Conservation (phyloP, 1,140 invertebrate genomes). For the Calliopsis andreniformis region DNA sequence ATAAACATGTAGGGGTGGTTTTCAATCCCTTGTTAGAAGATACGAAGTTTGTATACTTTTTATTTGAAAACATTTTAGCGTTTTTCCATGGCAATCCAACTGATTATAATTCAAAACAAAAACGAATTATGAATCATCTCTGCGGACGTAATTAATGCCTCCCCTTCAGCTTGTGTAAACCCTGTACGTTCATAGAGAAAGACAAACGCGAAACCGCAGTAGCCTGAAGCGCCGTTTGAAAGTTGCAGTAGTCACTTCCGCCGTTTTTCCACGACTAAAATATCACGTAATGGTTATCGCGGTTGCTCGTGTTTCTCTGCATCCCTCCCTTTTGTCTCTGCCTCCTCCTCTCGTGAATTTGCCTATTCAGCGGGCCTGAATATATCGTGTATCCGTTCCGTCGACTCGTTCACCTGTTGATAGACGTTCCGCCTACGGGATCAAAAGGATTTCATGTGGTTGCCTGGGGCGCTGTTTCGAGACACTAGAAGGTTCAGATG, state of each 20-base stretch:
- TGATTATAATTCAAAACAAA: too few relatives aligned
- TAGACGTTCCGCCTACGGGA: conserved; percentile 67
- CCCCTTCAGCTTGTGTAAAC: too few relatives aligned
- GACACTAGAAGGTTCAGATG: conserved; percentile 13
- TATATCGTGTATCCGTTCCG: conserved; percentile 25
- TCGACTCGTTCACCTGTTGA: conserved; percentile 74
- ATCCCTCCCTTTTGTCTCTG: not conserved
- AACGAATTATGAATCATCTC: too few relatives aligned
- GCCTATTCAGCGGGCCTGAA: conserved; percentile 50
- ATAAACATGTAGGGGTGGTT: too few relatives aligned
- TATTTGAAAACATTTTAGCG: too few relatives aligned
- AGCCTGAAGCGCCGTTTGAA: not conserved
- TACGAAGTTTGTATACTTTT: too few relatives aligned
- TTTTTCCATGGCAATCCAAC: too few relatives aligned
- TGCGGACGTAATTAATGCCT: conserved; percentile 29
- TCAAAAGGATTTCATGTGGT: conserved; percentile 66
- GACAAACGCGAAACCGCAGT: conserved; percentile 24
- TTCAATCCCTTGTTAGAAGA: too few relatives aligned
- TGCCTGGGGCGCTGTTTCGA: conserved; percentile 41
- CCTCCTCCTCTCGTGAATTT: conserved; percentile 46
- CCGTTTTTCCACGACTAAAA: conserved; percentile 65
- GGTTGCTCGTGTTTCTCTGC: not conserved
- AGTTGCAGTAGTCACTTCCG: not conserved
- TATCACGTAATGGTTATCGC: conserved; percentile 32
- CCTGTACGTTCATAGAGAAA: conserved; percentile 34